Evolutionary conservation across 2,888 invertebrate genomes (phyloP), one percentile per base, ranked within the genome.

Genomic region (Orchestes rusci): DNA sequence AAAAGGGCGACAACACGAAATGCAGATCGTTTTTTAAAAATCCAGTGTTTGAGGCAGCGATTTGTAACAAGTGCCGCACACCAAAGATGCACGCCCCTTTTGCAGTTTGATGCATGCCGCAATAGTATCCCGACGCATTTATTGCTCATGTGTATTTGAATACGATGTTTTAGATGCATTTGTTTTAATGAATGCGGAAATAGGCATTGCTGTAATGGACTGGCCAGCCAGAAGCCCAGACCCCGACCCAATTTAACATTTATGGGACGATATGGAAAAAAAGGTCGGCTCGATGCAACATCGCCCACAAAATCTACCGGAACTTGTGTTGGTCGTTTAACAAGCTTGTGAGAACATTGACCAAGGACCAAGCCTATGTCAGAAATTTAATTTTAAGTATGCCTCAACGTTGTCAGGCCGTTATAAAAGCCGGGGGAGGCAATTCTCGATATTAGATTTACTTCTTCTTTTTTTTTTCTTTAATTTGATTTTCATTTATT

Each of bases 191-290:
- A 7, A 33, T 33, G n/a, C n/a, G n/a, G n/a, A n/a, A n/a, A n/a
- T n/a, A n/a, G n/a, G n/a, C n/a, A n/a, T n/a, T n/a, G n/a, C n/a
- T n/a, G n/a, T n/a, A 8, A 8, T 33, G 33, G 16, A 33, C 8
- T 33, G 33, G 33, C 33, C 33, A 33, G 33, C 33, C 17, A 10
- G 17, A 33, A 10, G 16, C 16, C 15, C 27, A 23, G n/a, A n/a
- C n/a, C n/a, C n/a, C n/a, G n/a, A n/a, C n/a, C n/a, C n/a, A n/a
- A n/a, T n/a, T n/a, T n/a, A 33, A 13, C 33, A 33, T n/a, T 33
- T 33, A 13, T 33, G 16, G 33, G 12, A 13, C 17, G 12, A 33
- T 10, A 15, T 33, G 30, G 30, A 15, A 13, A 30, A 15, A 30
- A 33, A 33, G 17, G 16, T 16, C 7, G 8, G 27, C 5, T 23